Evolutionary conservation across 2,888 invertebrate genomes (phyloP).

Genomic region (Nymphalis c-album): DNA sequence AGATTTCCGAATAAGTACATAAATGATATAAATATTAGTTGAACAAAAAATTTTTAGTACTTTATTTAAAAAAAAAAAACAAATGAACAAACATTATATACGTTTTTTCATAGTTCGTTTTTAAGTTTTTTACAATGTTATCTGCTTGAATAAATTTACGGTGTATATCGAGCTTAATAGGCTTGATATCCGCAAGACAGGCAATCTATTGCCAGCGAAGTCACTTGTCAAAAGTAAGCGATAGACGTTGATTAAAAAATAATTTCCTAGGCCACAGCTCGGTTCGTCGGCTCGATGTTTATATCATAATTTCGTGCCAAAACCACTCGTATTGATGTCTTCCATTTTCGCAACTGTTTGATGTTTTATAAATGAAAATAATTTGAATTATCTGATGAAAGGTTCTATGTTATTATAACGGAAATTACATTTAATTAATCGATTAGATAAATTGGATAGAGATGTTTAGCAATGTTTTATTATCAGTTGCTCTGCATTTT

Average conservation of each 20-base stretch:
- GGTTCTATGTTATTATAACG: too few species aligned
- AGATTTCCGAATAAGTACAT: too few species aligned
- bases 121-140: too few species aligned
- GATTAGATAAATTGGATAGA: too few species aligned
- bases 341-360: constrained; percentile 1
- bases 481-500: too few species aligned
- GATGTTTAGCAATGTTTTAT: too few species aligned
- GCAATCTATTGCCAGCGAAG: constrained; percentile 37
- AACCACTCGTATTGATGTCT: background rate
- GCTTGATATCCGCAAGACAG: constrained; percentile 32
- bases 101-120: too few species aligned
- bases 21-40: too few species aligned
- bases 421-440: too few species aligned
- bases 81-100: too few species aligned
- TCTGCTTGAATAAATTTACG: background rate
- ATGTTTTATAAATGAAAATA: background rate
- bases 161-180: constrained; percentile 24
- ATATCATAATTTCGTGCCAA: constrained; percentile 13
- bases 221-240: constrained; percentile 32
- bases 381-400: background rate
- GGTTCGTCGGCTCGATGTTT: constrained; percentile 30
- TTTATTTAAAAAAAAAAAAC: too few species aligned
- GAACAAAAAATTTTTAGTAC: too few species aligned
- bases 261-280: constrained; percentile 27
- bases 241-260: constrained; percentile 37